phyloP scores from a whole-genome alignment of 1,140 invertebrate genomes.

The Homarus americanus region DNA sequence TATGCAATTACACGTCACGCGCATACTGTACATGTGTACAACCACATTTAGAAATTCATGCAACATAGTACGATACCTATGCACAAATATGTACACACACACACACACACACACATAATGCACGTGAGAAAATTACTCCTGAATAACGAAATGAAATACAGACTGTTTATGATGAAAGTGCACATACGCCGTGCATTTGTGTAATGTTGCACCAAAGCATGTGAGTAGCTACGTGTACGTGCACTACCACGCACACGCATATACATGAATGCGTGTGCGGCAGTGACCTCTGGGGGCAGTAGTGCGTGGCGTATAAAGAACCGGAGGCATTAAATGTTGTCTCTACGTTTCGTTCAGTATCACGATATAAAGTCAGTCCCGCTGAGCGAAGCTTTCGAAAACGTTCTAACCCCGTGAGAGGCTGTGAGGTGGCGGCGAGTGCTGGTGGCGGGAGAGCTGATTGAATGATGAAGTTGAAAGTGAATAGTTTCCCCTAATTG shows the following conservation, averaged over 20 bases:
- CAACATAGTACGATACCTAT: no score
- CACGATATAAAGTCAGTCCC: background rate
- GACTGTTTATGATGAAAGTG: no score
- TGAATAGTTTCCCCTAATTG: no score
- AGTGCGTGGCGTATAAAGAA: conserved; percentile 53
- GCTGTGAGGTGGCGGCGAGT: background rate
- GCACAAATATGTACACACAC: no score
- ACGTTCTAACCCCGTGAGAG: background rate
- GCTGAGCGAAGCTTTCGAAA: conserved; percentile 23
- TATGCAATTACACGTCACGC: no score
- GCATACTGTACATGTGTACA: no score
- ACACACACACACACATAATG: conserved; percentile 23
- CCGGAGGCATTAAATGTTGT: background rate
- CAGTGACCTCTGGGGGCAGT: conserved; percentile 57
- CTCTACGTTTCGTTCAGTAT: conserved; percentile 6
- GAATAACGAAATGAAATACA: no score
- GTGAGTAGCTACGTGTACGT: background rate
- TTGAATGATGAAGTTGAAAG: no score
- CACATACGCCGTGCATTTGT: background rate
- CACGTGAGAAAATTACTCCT: background rate
- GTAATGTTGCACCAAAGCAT: background rate
- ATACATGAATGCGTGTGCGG: conserved; percentile 42
- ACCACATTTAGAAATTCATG: no score
- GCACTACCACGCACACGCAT: background rate
- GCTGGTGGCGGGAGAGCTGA: no score